A percentile compares a stretch with the other conserved stretches of the same genome.
These are phyloP conservation scores for Bhutanitis thaidina DNA, from an alignment of 2,888 invertebrate genomes.

Conservation along the genomic window DNA sequence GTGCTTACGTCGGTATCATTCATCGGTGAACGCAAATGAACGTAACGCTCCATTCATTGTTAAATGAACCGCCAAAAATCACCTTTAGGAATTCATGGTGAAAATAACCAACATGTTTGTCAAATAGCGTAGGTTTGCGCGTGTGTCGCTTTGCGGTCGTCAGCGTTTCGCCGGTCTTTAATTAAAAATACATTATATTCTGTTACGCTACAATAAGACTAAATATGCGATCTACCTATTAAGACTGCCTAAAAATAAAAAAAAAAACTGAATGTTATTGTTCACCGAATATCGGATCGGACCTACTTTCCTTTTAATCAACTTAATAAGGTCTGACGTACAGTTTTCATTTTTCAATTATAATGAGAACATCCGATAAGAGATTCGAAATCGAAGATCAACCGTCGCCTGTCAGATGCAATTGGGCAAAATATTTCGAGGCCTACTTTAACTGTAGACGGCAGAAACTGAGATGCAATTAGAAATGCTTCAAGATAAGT, in stretches of 20 bases:
- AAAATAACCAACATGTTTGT: background rate
- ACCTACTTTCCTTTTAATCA: slow-evolving; percentile 17
- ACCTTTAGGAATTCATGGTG: background rate
- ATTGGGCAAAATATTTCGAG: slow-evolving; percentile 8
- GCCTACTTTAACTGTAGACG: slow-evolving; percentile 8
- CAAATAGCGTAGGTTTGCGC: slow-evolving; percentile 2
- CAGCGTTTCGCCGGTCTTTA: slow-evolving; percentile 3
- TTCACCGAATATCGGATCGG: slow-evolving; percentile 6
- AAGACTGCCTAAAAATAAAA: slow-evolving; percentile 6
- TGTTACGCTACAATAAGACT: background rate
- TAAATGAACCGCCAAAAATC: too few species aligned
- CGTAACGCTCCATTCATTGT: too few species aligned
- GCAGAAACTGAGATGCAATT: slow-evolving; percentile 15
- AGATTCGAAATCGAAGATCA: slow-evolving; percentile 7
- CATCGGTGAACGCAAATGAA: too few species aligned
- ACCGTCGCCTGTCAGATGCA: slow-evolving; percentile 10
- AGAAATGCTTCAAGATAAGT: slow-evolving; percentile 3
- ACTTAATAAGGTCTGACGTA: slow-evolving; percentile 12
- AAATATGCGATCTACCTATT: slow-evolving; percentile 13
- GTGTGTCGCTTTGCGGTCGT: background rate
- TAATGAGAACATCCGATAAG: slow-evolving; percentile 5
- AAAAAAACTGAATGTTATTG: slow-evolving; percentile 7
- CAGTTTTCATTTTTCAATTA: slow-evolving; percentile 11
- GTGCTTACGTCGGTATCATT: too few species aligned
- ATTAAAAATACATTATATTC: slow-evolving; percentile 19